Evolutionary conservation across 1,140 invertebrate genomes (phyloP), one percentile per base, ranked within the genome.

Genomic region (Whitmania pigra): DNA sequence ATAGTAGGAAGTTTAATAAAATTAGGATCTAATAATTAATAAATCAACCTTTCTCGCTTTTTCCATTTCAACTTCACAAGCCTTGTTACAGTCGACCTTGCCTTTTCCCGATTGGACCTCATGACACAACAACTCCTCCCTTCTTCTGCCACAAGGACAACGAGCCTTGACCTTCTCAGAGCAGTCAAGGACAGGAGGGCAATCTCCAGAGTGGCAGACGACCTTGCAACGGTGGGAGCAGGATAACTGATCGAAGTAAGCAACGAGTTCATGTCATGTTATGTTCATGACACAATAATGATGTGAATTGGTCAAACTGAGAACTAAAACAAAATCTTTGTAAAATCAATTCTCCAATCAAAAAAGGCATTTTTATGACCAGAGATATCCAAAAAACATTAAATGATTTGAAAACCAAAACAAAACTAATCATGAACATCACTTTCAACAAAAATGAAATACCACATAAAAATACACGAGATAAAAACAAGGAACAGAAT

Each of bases 61-160:
- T n/a, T 75, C 74, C 66, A 74, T 75, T 66, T 74, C 72, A 53
- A 75, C 71, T 43, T 76, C 71, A 74, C 81, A 84, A 15, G 74
- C 74, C 17, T 79, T 77, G 73, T 83, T 79, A 79, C 82, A 83
- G 2, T 78, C 76, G 20, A 82, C 72, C 57, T 77, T 77, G 25
- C 69, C 74, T 20, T 74, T 73, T 11, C 75, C 75, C 53, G 53
- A 71, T 31, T 73, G 73, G 9, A 77, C 74, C n/a, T 79, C 77
- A 73, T 75, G 71, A 78, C 93, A 95, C 0, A 86, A 80, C 71
- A 89, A 84, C 71, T 93, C 90, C 78, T 87, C 88, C 78, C 89
- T 92, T 5, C 89, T 83, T 73, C 90, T 86, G 72, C 88, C 87
- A 77, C 93, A 96, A 63, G 84, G 81, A 77, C 93, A 95, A 60